Base-by-base conservation (phyloP, 2,888 invertebrate species). In the Caenorhabditis becei region DNA sequence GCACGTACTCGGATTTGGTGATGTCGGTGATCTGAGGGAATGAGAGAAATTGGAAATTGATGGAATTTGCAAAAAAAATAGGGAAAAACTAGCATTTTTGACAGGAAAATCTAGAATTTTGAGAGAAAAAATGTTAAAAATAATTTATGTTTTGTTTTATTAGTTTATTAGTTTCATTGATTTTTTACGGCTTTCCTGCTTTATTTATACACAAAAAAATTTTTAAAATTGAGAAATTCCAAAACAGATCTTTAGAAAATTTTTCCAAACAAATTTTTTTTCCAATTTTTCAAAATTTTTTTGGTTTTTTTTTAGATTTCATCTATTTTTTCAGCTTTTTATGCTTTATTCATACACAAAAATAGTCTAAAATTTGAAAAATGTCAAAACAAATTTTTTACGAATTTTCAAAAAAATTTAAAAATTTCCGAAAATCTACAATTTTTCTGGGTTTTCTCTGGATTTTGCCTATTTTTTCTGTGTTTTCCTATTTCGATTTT, bases 1-100 rank as follows among this genome's bases (percentile, higher is more conserved):
- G 49, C 23, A 47, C 24, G 53, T 66, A 69, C n/a, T 77, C 56
- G 14, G 58, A 41, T 10, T 56, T 54, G 14, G 23, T 18, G 1
- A 61, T 28, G 20, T 69, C 69, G 16, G 18, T 18, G 26, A 63
- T 54, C 72, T 79, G 54, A 0, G n/a, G n/a, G n/a, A n/a, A n/a
- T n/a, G n/a, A n/a, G n/a, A n/a, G 62, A 78, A 56, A 35, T 28
- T 26, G 32, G 10, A 32, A 32, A 32, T 32, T 32, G n/a, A n/a
- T 23, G 1, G 10, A 32, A 32, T 32, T 41, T 8, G 23, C n/a
- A n/a, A n/a, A n/a, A n/a, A n/a, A n/a, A n/a, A n/a, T n/a, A n/a
- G n/a, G n/a, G n/a, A n/a, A n/a, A n/a, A n/a, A n/a, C n/a, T n/a
- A n/a, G n/a, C 16, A 35, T 41, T 58, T 32, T 44, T 16, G n/a